Evolutionary conservation across 2,888 invertebrate genomes (phyloP).

Genomic region (Alviniconcha strummeri): DNA sequence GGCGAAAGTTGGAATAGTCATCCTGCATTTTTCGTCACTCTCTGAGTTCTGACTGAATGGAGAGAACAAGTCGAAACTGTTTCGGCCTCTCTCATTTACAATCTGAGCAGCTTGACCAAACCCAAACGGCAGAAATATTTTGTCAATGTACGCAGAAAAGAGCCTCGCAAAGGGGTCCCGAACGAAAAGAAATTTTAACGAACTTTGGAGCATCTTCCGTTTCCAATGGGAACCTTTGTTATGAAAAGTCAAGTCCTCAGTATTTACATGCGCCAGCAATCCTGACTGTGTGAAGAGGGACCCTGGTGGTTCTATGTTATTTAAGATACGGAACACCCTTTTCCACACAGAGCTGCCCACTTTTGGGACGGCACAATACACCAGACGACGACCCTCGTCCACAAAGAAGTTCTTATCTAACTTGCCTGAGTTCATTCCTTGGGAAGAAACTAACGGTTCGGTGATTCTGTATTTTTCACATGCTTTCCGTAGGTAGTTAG

Average conservation of each 20-base stretch:
- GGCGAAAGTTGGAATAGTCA: slow-evolving; percentile 15
- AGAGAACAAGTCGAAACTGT: too few relatives aligned
- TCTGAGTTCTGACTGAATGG: neutral
- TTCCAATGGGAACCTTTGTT: slow-evolving; percentile 1
- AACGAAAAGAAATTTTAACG: slow-evolving; percentile 16
- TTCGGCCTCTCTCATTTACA: too few relatives aligned
- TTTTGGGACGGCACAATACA: slow-evolving; percentile 26
- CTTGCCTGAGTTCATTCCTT: too few relatives aligned
- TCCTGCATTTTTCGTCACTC: neutral
- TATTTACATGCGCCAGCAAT: neutral
- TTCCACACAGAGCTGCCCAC: slow-evolving; percentile 25
- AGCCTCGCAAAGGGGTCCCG: slow-evolving; percentile 13
- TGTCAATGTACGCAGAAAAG: slow-evolving; percentile 19
- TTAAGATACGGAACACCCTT: slow-evolving; percentile 7
- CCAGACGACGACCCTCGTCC: neutral
- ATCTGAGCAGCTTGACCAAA: too few relatives aligned
- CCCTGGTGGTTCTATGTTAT: neutral
- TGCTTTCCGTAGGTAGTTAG: neutral
- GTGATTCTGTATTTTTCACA: neutral
- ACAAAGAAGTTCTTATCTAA: neutral
- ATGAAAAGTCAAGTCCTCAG: slow-evolving; percentile 6
- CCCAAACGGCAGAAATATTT: slow-evolving; percentile 9
- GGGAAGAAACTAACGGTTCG: too few relatives aligned
- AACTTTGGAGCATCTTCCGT: neutral
- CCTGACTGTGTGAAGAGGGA: slow-evolving; percentile 14